Evolutionary conservation across 64 coral and sea anemone genomes (phyloP).

Genomic region (Actinia equina): DNA sequence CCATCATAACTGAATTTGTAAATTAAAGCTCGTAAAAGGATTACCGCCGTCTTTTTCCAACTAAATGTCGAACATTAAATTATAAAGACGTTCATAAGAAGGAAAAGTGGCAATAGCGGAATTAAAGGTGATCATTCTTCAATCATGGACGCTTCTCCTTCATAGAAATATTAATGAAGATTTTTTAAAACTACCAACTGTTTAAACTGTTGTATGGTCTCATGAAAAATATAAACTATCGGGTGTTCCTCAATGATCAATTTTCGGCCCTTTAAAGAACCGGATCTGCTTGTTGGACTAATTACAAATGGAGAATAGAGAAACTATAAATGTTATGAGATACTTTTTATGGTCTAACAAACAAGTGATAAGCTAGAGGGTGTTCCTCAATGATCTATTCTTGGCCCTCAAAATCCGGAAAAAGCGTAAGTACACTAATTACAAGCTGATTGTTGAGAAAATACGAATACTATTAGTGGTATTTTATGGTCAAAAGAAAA

Average conservation of each 20-base stretch:
- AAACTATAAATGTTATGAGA: too few species aligned
- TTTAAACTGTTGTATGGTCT: neutral
- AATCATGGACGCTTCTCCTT: neutral
- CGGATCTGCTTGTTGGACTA: too few species aligned
- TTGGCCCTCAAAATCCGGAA: too few species aligned
- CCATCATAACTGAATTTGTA: neutral
- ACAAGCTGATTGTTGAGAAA: too few species aligned
- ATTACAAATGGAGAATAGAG: too few species aligned
- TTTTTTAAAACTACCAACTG: neutral
- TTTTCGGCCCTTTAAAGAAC: too few species aligned
- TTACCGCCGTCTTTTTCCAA: neutral
- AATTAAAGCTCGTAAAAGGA: neutral
- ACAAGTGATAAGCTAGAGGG: too few species aligned
- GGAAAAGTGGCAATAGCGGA: neutral
- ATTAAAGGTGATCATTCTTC: neutral
- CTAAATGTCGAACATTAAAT: neutral
- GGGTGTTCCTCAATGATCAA: neutral
- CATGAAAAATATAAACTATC: neutral
- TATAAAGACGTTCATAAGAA: neutral
- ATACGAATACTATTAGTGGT: too few species aligned
- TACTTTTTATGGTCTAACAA: too few species aligned
- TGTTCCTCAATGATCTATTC: too few species aligned
- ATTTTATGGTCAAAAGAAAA: too few species aligned
- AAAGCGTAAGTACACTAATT: too few species aligned
- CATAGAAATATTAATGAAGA: neutral